Base-by-base conservation (phyloP, 2,797 vertebrate genomes). In the Cossypha niveicapilla region DNA sequence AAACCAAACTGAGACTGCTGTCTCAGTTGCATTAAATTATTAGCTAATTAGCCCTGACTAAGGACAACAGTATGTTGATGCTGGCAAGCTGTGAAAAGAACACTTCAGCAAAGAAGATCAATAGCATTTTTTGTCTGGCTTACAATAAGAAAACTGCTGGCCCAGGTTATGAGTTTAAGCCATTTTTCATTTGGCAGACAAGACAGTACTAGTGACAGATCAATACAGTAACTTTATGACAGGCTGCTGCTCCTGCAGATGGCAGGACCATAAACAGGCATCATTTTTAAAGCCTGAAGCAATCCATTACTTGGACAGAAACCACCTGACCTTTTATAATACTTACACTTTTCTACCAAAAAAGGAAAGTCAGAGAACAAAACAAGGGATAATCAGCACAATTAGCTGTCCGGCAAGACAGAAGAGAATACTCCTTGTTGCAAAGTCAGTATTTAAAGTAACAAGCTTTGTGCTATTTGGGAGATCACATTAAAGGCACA, bases 1-100 rank as follows among this genome's bases (percentile, higher is more conserved):
- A 82, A 96, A 96, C 68, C 44, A 16, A 93, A 87, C 71, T 7
- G 37, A 91, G 67, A 72, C 67, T 73, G 83, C 86, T 94, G 88
- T 96, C 94, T 97, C 87, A 23, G 80, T 91, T 84, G 92, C 93
- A 96, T 96, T 96, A 97, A 96, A 97, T 97, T 97, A 97, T 96
- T 96, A 97, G 95, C 89, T 96, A 96, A 97, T 97, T 97, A 97
- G 92, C 95, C 84, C 86, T 27, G 67, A 95, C 90, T 94, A 92
- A 96, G 94, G 94, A 94, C 90, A 96, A 96, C 94, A 96, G 79
- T 41, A 81, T 95, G 93, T 93, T 95, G 90, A 92, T 91, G 94
- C 89, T 96, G 95, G 96, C 96, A 97, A 96, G 87, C 96, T 97
- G 96, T 95, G 93, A 97, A 97, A 97, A 96, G 96, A 96, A 94